Percentiles rank a stretch among this genome's conserved stretches.
Evolutionary conservation across 1,140 invertebrate species (phyloP).

Genomic region (Hylaeus anthracinus): DNA sequence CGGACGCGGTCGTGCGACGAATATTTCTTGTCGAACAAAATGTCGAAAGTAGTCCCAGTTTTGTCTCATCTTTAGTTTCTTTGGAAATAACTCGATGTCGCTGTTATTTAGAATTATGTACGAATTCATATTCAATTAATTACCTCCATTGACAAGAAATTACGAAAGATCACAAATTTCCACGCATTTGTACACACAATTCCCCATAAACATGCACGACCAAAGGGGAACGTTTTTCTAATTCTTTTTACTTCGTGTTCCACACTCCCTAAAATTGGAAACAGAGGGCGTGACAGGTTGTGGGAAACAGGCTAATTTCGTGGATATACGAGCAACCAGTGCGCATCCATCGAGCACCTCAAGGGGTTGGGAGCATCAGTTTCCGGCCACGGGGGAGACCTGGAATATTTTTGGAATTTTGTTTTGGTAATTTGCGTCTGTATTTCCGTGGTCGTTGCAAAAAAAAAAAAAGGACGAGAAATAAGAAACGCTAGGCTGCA

Average conservation of each 20-base stretch:
- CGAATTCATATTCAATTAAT: too few species aligned
- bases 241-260: constrained; percentile 15
- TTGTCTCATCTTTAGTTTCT: too few species aligned
- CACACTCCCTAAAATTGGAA: constrained; percentile 32
- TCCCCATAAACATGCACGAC: not conserved
- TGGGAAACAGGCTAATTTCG: constrained; percentile 60
- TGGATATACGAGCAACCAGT: constrained; percentile 19
- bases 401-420: constrained; percentile 39
- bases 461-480: constrained; percentile 42
- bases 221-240: constrained; percentile 13
- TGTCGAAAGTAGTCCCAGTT: too few species aligned
- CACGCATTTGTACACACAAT: constrained; percentile 3
- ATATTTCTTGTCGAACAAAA: not conserved
- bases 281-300: constrained; percentile 55
- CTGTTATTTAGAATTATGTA: too few species aligned
- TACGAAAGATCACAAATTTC: constrained; percentile 29
- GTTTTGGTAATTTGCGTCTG: constrained; percentile 63
- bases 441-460: constrained; percentile 37
- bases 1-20: not conserved
- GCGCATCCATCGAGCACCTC: not conserved
- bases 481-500: constrained; percentile 54
- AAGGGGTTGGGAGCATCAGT: constrained; percentile 50
- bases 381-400: not conserved
- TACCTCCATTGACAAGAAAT: not conserved
- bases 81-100: too few species aligned